Evolutionary conservation across 2,888 invertebrate genomes (phyloP), one percentile per base, ranked within the genome.

Genomic region (Mesochorus sp.): DNA sequence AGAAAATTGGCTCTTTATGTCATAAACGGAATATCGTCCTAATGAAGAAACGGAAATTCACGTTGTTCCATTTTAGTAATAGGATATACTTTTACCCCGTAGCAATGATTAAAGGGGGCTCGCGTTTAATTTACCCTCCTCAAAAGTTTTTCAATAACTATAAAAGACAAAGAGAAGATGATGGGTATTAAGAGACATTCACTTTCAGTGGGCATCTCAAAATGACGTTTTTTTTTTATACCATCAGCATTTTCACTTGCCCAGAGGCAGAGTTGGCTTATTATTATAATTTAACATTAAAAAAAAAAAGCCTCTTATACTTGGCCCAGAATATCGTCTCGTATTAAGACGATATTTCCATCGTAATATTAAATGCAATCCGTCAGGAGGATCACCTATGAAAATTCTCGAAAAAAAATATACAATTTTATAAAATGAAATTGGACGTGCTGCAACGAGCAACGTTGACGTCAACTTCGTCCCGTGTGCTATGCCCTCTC

Each of bases 1-100:
- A 88, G 89, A 90, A 91, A 90, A 90, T 90, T 90, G 90, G 88
- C 88, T 89, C 77, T 87, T 88, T n/a, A n/a, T 89, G 84, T 88
- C 85, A 81, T 84, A 83, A 89, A 84, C 85, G 84, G 85, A 89
- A 90, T 90, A 90, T 90, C 89, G 83, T 85, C 85, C 85, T 89
- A 89, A 90, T 89, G 88, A 89, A 68, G 88, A 85, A 82, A 80
- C 82, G 82, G 75, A 81, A 59, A 81, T 80, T 64, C 47, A 53
- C 66, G 77, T 70, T 59, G 67, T 73, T 55, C 66, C 70, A 66
- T 74, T 74, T 59, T 21, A 70, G 64, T 70, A 78, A 68, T 64
- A 72, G 75, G 74, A 80, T 76, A 73, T 55, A 51, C 8, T 76
- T 61, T 68, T 76, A 34, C 26, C 31, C 57, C n/a, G 17, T 19